Evolutionary conservation across 2,113 vertebrate genomes (phyloP).

Genomic region (Sander lucioperca): DNA sequence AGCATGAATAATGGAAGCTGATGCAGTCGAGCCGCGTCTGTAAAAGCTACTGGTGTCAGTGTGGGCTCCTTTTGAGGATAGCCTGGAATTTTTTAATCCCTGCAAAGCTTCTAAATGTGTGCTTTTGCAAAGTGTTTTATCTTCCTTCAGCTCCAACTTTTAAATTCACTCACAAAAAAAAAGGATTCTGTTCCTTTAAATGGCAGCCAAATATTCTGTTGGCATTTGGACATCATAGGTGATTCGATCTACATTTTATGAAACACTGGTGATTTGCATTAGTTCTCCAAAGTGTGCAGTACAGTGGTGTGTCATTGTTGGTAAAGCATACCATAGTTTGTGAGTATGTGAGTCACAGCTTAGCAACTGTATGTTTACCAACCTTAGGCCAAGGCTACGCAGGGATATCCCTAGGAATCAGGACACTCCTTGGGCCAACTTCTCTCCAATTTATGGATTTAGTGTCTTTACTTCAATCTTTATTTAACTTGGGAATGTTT

Average conservation of each 20-base stretch:
- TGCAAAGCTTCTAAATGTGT: slow-evolving; percentile 11
- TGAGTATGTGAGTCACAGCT: slow-evolving; percentile 50
- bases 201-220: slow-evolving; percentile 20
- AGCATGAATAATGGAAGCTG: slow-evolving; percentile 71
- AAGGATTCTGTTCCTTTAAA: slow-evolving; percentile 1
- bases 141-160: not conserved
- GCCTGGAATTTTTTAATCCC: slow-evolving; percentile 35
- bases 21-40: slow-evolving; percentile 38
- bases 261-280: slow-evolving; percentile 52
- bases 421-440: slow-evolving; percentile 78
- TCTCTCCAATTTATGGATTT: slow-evolving; percentile 53
- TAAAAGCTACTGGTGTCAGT: slow-evolving; percentile 30
- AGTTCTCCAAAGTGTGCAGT: slow-evolving; percentile 37
- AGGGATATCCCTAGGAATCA: slow-evolving; percentile 67
- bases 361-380: slow-evolving; percentile 60
- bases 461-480: slow-evolving; percentile 50
- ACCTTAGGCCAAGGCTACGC: slow-evolving; percentile 49
- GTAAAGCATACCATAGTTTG: slow-evolving; percentile 38
- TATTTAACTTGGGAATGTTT: slow-evolving; percentile 64
- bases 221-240: slow-evolving; percentile 27
- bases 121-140: slow-evolving; percentile 3
- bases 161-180: slow-evolving; percentile 15
- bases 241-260: slow-evolving; percentile 12
- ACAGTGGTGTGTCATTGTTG: slow-evolving; percentile 55
- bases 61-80: slow-evolving; percentile 20